Base-by-base conservation (phyloP, 2,113 vertebrate genomes). In the Camelus dromedarius region DNA sequence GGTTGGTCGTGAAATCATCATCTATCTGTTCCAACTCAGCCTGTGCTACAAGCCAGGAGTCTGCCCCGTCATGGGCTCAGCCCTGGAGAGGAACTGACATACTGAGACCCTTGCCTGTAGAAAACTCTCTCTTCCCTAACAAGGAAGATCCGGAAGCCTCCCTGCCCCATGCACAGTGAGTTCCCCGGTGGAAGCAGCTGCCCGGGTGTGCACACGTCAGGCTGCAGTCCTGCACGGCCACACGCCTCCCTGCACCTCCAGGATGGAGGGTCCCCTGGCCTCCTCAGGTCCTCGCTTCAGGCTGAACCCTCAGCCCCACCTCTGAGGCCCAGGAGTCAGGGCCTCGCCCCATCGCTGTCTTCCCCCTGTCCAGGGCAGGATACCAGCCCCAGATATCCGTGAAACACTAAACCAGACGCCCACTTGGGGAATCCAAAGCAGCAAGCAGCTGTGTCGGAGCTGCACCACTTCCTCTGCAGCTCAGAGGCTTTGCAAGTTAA, bases 201-300 rank as follows among this genome's bases (percentile, higher is more conserved):
- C 7, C 12, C 0, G 2, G 0, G 9, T 42, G 14, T 28, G 48
- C 2, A 8, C 6, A 6, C 56, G 26, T 86, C 32, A 75, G 46
- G 12, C 26, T 90, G 19, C 66, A 48, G 30, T 56, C 58, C 0
- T 24, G 19, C 19, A 58, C 42, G 15, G 48, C 15, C 8, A 22
- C 38, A 38, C 9, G 14, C 32, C 9, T 16, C 11, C 56, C 5
- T 4, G 4, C 9, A 38, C 26, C 38, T 26, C 35, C 1, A 19
- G 3, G 32, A n/a, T 42, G 6, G 13, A 12, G 35, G 60, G 18
- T 26, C 38, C 24, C 16, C 35, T n/a, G 46, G 35, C 32, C 2
- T 26, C 15, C 62, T n/a, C 15, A 14, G 3, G 5, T 5, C 15
- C n/a, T 42, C 73, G 35, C 14, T 85, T n/a, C 20, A 48, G 64